Base-by-base conservation (phyloP, 2,888 invertebrate genomes). In the Onthophagus sagittarius region DNA sequence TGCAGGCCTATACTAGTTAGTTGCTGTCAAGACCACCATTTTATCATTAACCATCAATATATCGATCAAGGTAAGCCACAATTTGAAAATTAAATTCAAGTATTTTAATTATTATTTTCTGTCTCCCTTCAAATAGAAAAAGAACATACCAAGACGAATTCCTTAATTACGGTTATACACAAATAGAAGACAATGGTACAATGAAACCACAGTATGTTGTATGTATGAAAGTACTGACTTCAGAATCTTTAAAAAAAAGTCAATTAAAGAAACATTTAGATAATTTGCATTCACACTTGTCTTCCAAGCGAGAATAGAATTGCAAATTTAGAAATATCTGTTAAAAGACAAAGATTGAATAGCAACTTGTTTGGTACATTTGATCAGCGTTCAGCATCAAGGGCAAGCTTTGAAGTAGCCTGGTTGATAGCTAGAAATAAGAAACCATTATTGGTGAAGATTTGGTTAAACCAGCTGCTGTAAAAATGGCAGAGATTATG, bases 241-340 rank as follows among this genome's bases (percentile, higher is more conserved):
- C 76, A 77, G 77, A 77, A 77, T 77, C 72, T 77, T 76, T 77
- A 76, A 77, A 77, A 78, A 76, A 77, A 74, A 75, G 75, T 75
- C 74, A 74, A 75, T 77, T 75, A 75, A 76, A 74, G 74, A 73
- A 75, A 69, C 76, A 77, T 74, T 76, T 73, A 74, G 77, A 76
- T 72, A 77, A 77, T 76, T 73, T 74, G 77, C 39, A 53, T 53
- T 53, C 39, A 53, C 39, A 53, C 39, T 7, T 53, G 39, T 53
- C 39, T 53, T 53, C 39, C 39, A 53, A 53, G 39, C 76, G 76
- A 76, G 78, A 78, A 78, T 77, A 76, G 73, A 75, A n/a, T 77
- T 74, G 74, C 70, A 75, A 76, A 77, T 77, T 76, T 75, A 74
- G 75, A 77, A 77, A 77, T 78, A 73, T 77, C 75, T 76, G 76